These are phyloP conservation scores for Drosophila paranaensis DNA, from an alignment of 2,888 invertebrate species.

Conservation along the genomic window DNA sequence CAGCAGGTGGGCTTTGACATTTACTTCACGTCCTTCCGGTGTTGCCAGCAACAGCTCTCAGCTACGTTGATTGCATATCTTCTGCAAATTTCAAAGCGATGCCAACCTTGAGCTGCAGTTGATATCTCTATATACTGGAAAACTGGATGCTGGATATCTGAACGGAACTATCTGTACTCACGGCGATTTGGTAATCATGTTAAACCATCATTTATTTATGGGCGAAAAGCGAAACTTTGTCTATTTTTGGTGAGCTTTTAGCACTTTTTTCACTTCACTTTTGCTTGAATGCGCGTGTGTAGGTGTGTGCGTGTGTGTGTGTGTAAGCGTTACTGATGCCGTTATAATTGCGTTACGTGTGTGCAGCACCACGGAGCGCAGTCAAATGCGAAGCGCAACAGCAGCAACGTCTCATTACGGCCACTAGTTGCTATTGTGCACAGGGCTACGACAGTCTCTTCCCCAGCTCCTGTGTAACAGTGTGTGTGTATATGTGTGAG, in stretches of 20 bases:
- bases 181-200: not conserved
- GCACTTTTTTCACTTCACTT: constrained; percentile 22
- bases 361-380: constrained; percentile 50
- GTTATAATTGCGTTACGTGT: constrained; percentile 49
- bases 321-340: constrained; percentile 10
- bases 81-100: constrained; percentile 39
- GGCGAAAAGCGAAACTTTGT: not conserved
- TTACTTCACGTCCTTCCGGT: constrained; percentile 55
- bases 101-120: not conserved
- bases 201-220: constrained; percentile 2
- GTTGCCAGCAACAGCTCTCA: constrained; percentile 22
- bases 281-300: constrained; percentile 1
- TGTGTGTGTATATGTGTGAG: constrained; percentile 9
- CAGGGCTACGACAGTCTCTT: constrained; percentile 28
- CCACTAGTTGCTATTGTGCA: constrained; percentile 78
- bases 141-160: not conserved
- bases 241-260: constrained; percentile 1
- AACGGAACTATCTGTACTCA: not conserved
- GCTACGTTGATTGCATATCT: constrained; percentile 33
- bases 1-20: constrained; percentile 68
- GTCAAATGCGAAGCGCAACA: constrained; percentile 59
- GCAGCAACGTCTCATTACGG: constrained; percentile 63
- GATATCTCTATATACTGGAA: not conserved
- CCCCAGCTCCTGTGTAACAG: constrained; percentile 25
- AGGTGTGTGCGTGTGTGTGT: constrained; percentile 6